These are phyloP conservation scores for Cremastobaeus sp. DNA, from an alignment of 2,888 invertebrate species.

Conservation along the genomic window DNA sequence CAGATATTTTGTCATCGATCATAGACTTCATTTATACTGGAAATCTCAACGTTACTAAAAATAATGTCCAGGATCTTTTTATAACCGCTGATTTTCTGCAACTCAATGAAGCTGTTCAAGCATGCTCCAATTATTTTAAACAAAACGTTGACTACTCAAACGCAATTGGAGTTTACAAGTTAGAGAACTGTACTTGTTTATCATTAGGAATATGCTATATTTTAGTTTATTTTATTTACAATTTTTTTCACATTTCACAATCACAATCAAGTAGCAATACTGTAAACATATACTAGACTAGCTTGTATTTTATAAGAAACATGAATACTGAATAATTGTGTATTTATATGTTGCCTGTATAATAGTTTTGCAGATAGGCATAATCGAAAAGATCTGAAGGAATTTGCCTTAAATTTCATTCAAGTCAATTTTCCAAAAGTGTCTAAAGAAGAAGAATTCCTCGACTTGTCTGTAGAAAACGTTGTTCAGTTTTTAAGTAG, in stretches of 20 bases:
- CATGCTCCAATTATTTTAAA: conserved; percentile 91
- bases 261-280: too few relatives aligned
- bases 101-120: conserved; percentile 88
- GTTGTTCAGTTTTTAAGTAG: conserved; percentile 88
- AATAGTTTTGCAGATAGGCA: conserved; percentile 92
- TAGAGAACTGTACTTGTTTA: too few relatives aligned
- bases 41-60: conserved; percentile 84
- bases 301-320: not conserved
- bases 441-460: conserved; percentile 89
- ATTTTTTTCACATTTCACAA: conserved; percentile 15
- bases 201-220: too few relatives aligned
- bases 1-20: conserved; percentile 86
- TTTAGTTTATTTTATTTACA: not conserved
- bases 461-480: conserved; percentile 88
- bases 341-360: too few relatives aligned
- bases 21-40: conserved; percentile 94
- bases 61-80: conserved; percentile 92
- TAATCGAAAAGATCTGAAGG: conserved; percentile 87
- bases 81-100: conserved; percentile 95
- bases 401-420: conserved; percentile 89
- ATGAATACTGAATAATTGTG: too few relatives aligned
- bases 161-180: conserved; percentile 92
- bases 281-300: not conserved
- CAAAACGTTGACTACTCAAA: conserved; percentile 92
- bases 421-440: conserved; percentile 91